Percentiles rank a stretch among this genome's conserved stretches.
Evolutionary conservation across 2,797 vertebrate genomes (phyloP).

Genomic region (Myotis myotis): DNA sequence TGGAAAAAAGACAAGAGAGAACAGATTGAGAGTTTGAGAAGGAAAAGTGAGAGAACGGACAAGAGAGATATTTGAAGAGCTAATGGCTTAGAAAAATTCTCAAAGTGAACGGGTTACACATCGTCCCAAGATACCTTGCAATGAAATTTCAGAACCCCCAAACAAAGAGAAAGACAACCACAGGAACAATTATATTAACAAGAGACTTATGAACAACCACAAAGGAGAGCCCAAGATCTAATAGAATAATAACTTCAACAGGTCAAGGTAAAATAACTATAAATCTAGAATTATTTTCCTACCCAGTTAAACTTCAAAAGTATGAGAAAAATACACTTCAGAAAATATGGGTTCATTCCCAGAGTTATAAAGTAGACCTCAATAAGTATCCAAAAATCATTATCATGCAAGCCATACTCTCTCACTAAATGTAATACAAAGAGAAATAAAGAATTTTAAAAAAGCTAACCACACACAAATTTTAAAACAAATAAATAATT

Average conservation of each 20-base stretch:
- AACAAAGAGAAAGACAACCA: conserved; percentile 20
- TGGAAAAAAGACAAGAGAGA: background rate
- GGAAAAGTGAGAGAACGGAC: background rate
- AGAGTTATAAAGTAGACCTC: conserved; percentile 34
- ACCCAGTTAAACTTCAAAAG: conserved; percentile 27
- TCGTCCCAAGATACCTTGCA: background rate
- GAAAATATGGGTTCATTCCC: conserved; percentile 22
- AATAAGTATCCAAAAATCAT: conserved; percentile 35
- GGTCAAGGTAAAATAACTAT: conserved; percentile 31
- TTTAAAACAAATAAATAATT: conserved; percentile 31
- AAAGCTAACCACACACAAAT: conserved; percentile 5
- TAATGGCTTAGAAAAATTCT: conserved; percentile 28
- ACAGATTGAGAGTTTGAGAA: background rate
- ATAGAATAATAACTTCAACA: background rate
- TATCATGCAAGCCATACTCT: background rate
- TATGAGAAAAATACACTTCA: conserved; percentile 48
- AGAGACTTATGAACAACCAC: background rate
- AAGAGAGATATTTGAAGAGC: conserved; percentile 4
- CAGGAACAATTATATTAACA: conserved; percentile 36
- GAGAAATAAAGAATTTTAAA: conserved; percentile 39
- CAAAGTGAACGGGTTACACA: conserved; percentile 29
- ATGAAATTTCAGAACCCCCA: background rate
- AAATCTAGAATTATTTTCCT: conserved; percentile 39
- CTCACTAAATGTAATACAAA: conserved; percentile 42
- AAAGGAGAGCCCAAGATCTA: background rate